phyloP scores from a whole-genome alignment of 1,140 invertebrate species.

The Cydia pomonella region DNA sequence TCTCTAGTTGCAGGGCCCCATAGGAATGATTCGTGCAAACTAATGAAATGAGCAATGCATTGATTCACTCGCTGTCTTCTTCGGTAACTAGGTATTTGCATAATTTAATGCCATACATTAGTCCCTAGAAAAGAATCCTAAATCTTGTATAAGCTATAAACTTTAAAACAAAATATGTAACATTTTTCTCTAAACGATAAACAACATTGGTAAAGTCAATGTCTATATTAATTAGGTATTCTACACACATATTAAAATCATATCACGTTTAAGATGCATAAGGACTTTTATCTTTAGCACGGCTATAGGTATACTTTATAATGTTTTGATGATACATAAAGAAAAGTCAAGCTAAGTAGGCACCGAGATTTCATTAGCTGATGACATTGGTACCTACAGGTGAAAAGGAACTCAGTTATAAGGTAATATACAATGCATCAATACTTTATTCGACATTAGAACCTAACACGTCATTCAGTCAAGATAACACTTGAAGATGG shows the following conservation, averaged over 20 bases:
- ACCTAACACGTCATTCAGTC: not conserved
- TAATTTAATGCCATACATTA: not conserved
- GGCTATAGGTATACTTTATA: not conserved
- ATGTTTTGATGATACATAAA: not conserved
- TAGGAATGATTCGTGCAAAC: constrained; percentile 80
- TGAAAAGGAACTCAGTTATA: not conserved
- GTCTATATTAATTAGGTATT: constrained; percentile 11
- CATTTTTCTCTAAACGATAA: constrained; percentile 15
- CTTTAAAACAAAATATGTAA: constrained; percentile 23
- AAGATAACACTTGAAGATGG: not conserved
- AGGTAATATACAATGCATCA: not conserved
- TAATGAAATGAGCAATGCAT: constrained; percentile 70
- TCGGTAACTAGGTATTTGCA: constrained; percentile 4
- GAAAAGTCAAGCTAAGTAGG: not conserved
- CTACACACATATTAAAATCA: constrained; percentile 29
- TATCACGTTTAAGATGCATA: constrained; percentile 14
- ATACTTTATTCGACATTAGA: not conserved
- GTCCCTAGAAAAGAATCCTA: constrained; percentile 7
- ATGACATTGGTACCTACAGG: not conserved
- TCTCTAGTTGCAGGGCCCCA: constrained; percentile 55
- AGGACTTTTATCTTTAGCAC: not conserved
- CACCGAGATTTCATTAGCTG: not conserved
- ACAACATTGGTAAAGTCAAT: constrained; percentile 28
- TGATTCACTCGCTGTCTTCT: not conserved
- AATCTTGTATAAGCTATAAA: constrained; percentile 30